These are phyloP conservation scores for Helicoverpa zea DNA, from an alignment of 1,140 invertebrate species.

Conservation along the genomic window DNA sequence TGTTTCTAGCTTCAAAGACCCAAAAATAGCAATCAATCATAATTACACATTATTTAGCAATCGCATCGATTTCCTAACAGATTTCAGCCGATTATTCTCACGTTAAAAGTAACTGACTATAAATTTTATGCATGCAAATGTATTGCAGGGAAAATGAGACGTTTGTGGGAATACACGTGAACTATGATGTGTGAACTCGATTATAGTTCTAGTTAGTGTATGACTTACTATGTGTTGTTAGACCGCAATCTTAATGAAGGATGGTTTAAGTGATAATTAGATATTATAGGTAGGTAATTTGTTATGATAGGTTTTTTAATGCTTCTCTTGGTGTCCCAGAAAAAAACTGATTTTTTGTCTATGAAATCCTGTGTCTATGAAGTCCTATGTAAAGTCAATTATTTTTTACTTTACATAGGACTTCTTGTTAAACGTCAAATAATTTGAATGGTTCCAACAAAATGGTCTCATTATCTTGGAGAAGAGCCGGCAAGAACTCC, in stretches of 20 bases:
- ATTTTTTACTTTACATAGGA: too few relatives aligned
- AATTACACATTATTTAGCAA: neutral
- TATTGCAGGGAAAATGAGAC: conserved; percentile 23
- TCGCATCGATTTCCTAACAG: conserved; percentile 6
- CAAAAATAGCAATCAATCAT: neutral
- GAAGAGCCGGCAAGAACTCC: too few relatives aligned
- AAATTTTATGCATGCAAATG: conserved; percentile 44
- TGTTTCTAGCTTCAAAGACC: neutral
- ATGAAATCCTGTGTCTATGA: too few relatives aligned
- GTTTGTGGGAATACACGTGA: conserved; percentile 30
- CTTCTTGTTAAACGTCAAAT: too few relatives aligned
- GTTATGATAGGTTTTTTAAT: too few relatives aligned
- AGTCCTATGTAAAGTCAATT: too few relatives aligned
- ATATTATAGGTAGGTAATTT: too few relatives aligned
- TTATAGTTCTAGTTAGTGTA: neutral
- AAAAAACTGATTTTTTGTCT: too few relatives aligned
- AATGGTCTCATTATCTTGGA: too few relatives aligned
- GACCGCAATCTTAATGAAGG: neutral
- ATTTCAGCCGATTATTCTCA: conserved; percentile 21
- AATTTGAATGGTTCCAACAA: too few relatives aligned
- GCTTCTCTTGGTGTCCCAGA: too few relatives aligned
- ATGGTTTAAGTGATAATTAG: too few relatives aligned
- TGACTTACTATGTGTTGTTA: conserved; percentile 12
- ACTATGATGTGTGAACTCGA: conserved; percentile 31
- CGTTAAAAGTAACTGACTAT: conserved; percentile 17